Percentiles rank a stretch among this genome's conserved stretches.
Evolutionary conservation across 2,113 vertebrate species (phyloP).

Genomic region (Falco punctatus): DNA sequence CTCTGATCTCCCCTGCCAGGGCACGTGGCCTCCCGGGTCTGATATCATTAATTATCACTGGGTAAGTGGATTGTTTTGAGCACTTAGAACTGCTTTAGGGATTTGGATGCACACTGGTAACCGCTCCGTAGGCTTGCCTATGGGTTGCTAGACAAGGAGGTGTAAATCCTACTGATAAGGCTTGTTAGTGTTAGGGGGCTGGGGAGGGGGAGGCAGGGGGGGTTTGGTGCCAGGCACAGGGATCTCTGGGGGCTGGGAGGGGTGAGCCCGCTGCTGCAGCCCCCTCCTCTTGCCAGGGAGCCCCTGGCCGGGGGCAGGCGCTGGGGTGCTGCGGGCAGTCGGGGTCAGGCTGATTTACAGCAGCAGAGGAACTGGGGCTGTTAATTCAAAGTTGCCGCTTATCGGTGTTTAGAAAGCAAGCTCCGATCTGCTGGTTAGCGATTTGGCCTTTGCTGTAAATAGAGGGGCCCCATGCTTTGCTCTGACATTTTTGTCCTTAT

Average conservation of each 20-base stretch:
- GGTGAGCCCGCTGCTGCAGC: background rate
- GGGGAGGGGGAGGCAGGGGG: background rate
- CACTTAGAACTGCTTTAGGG: slow-evolving; percentile 56
- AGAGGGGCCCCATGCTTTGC: slow-evolving; percentile 48
- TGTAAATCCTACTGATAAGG: slow-evolving; percentile 72
- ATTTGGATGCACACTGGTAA: slow-evolving; percentile 23
- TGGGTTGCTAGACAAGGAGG: slow-evolving; percentile 55
- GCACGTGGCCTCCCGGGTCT: background rate
- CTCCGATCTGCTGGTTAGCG: slow-evolving; percentile 47
- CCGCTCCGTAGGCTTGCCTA: background rate
- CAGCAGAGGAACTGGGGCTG: background rate
- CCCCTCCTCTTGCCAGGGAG: background rate
- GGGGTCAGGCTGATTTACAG: slow-evolving; percentile 47
- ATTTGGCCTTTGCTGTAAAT: slow-evolving; percentile 71
- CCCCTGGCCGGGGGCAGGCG: background rate
- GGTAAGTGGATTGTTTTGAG: slow-evolving; percentile 42
- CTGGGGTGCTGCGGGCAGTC: background rate
- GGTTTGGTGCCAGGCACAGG: slow-evolving; percentile 50
- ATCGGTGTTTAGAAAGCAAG: slow-evolving; percentile 66
- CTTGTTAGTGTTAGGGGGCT: slow-evolving; percentile 57
- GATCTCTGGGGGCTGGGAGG: background rate
- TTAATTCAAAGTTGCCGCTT: slow-evolving; percentile 65
- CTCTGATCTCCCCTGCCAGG: background rate
- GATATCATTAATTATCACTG: background rate
- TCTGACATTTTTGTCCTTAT: slow-evolving; percentile 66